Evolutionary conservation across 1,140 invertebrate species (phyloP), one percentile per base, ranked within the genome.

Genomic region (Sarcophaga bullata): DNA sequence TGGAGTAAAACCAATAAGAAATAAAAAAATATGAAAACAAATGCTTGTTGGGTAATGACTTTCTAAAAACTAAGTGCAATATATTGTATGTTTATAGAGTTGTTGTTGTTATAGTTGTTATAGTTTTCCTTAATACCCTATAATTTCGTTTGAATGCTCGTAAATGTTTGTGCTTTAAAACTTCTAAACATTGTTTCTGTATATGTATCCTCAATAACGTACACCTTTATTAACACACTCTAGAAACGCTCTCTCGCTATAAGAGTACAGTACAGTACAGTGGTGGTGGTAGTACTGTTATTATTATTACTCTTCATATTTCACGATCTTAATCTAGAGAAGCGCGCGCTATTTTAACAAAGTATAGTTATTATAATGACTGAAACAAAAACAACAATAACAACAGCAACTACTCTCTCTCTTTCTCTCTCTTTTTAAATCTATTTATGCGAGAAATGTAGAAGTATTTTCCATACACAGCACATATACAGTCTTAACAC

Each of bases 261-360:
- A 37, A 37, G 25, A 37, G 25, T 37, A 37, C 25, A 37, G 25
- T 37, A 37, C 4, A n/a, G 25, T 37, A 37, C 4, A 4, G 25
- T 37, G 25, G 25, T 37, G 25, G 25, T 37, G 25, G 25, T 37
- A 4, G 25, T 37, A 37, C 7, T 8, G 62, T 68, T 68, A 68
- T 68, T 68, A 68, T 68, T 68, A 68, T 68, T 68, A 68, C 62
- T 78, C 49, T 78, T 78, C 75, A 78, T 78, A 52, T 52, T 78
- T 78, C 10, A 78, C 49, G 48, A 17, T 50, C 75, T 78, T 78
- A 78, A 78, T 78, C 75, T 68, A 68, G 9, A 10, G 13, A 52
- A n/a, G 8, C 17, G 62, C 17, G 62, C 62, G 62, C 6, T 68
- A 9, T 68, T 68, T 19, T 68, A 52, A 52, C 3, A 68, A n/a